Percentiles rank a stretch among this genome's conserved stretches.
These are phyloP conservation scores for Osedax frankpressi DNA, from an alignment of 2,888 invertebrate genomes.

Conservation along the genomic window DNA sequence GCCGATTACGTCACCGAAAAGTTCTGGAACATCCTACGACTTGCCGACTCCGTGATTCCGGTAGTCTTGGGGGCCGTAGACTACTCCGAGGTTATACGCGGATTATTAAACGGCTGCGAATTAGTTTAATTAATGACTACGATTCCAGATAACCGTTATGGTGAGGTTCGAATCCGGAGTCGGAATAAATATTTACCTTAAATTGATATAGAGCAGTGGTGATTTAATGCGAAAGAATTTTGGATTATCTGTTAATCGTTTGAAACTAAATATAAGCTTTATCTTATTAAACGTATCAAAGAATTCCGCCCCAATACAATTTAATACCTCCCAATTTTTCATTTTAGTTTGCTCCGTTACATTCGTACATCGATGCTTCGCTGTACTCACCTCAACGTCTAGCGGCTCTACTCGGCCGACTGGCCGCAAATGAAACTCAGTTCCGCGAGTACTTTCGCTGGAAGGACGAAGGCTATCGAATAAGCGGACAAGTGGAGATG, in stretches of 20 bases:
- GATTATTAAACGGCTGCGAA: too few species aligned
- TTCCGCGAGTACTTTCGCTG: not conserved
- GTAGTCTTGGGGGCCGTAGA: not conserved
- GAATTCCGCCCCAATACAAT: too few species aligned
- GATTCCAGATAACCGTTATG: too few species aligned
- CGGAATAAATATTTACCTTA: too few species aligned
- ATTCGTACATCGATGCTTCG: not conserved
- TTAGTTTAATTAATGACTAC: too few species aligned
- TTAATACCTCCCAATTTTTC: too few species aligned
- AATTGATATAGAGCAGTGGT: too few species aligned
- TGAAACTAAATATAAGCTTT: too few species aligned
- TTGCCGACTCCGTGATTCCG: not conserved
- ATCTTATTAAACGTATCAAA: too few species aligned
- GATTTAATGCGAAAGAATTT: too few species aligned
- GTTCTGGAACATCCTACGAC: not conserved
- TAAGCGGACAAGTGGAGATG: not conserved
- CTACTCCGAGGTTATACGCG: not conserved
- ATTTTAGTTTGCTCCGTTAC: not conserved
- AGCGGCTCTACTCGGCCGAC: not conserved
- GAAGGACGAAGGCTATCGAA: not conserved
- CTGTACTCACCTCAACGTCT: not conserved
- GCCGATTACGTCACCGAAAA: not conserved
- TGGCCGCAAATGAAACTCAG: not conserved
- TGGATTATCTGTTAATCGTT: too few species aligned
- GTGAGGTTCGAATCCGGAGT: too few species aligned